Percentiles rank a stretch among this genome's conserved stretches.
Conservation (phyloP, 2,113 vertebrate genomes). For the Peromyscus californicus region DNA sequence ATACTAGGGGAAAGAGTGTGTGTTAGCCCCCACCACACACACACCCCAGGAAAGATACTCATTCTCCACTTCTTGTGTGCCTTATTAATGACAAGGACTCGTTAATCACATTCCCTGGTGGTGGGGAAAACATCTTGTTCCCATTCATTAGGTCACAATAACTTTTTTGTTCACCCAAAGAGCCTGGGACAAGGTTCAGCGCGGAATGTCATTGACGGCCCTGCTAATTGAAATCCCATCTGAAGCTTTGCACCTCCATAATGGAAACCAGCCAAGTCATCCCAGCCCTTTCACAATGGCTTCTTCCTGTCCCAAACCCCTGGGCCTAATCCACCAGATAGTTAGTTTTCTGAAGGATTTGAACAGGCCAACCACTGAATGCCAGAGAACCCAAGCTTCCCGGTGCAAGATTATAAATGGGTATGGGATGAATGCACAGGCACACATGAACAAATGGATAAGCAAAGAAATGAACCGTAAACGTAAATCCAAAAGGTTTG, state of each 20-base stretch:
- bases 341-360: constrained; percentile 27
- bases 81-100: constrained; percentile 76
- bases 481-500: not conserved
- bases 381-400: constrained; percentile 3
- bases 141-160: constrained; percentile 86
- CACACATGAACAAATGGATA: not conserved
- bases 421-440: not conserved
- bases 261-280: constrained; percentile 77
- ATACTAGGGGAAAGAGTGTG: constrained; percentile 65
- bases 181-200: constrained; percentile 86
- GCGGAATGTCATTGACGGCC: constrained; percentile 83
- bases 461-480: not conserved
- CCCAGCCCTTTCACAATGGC: constrained; percentile 64
- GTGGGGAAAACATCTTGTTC: constrained; percentile 85
- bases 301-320: constrained; percentile 78
- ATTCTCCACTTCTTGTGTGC: constrained; percentile 77
- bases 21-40: constrained; percentile 68
- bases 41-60: constrained; percentile 54
- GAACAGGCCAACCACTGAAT: not conserved
- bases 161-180: constrained; percentile 86
- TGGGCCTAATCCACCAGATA: constrained; percentile 52
- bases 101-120: constrained; percentile 82
- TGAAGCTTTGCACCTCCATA: constrained; percentile 69
- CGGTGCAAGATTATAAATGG: not conserved
- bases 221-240: constrained; percentile 87